Conservation (phyloP, 2,113 vertebrate genomes). For the Amia ocellicauda region DNA sequence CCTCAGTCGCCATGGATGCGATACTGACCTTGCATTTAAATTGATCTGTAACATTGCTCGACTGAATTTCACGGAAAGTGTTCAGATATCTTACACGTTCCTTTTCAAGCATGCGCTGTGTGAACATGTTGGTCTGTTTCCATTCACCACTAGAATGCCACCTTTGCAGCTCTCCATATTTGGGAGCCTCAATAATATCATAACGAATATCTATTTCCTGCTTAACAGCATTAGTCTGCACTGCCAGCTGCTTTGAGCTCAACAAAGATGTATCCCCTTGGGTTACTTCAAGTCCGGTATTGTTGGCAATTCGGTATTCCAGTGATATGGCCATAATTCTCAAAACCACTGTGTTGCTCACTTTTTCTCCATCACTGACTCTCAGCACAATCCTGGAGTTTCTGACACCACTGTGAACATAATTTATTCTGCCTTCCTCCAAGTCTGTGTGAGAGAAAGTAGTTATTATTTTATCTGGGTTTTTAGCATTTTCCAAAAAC, state of each 20-base stretch:
- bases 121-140: conserved; percentile 71
- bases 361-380: conserved; percentile 81
- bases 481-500: conserved; percentile 73
- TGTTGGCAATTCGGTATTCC: conserved; percentile 72
- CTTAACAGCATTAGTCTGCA: conserved; percentile 68
- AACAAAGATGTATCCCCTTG: conserved; percentile 72
- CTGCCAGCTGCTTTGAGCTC: conserved; percentile 63
- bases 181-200: conserved; percentile 64
- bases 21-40: conserved; percentile 81
- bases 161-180: conserved; percentile 76
- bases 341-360: conserved; percentile 84
- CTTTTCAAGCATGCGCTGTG: conserved; percentile 71
- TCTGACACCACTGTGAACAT: conserved; percentile 70
- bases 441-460: conserved; percentile 74
- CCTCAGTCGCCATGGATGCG: conserved; percentile 61
- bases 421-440: conserved; percentile 68
- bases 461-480: conserved; percentile 64
- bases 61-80: conserved; percentile 71
- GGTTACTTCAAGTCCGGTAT: conserved; percentile 64
- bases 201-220: conserved; percentile 70
- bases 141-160: conserved; percentile 68
- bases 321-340: conserved; percentile 72
- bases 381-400: conserved; percentile 84
- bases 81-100: conserved; percentile 67
- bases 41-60: conserved; percentile 60